Evolutionary conservation across 1,140 invertebrate species (phyloP), one percentile per base, ranked within the genome.

Genomic region (Anadara kagoshimensis): DNA sequence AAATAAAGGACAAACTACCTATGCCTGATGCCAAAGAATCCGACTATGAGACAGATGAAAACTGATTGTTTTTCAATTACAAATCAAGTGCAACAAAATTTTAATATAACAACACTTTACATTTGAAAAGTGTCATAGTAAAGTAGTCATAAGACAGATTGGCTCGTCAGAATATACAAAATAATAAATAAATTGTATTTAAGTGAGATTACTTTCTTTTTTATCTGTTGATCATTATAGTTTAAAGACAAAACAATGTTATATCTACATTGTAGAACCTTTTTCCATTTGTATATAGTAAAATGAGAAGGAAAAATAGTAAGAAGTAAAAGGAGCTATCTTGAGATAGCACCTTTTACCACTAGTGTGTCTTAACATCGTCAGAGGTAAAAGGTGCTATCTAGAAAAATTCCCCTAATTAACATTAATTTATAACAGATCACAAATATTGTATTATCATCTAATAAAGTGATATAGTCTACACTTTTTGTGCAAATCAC

Each of bases 41-140:
- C 49, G 45, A 61, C 51, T 36, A 44, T 41, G 58, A 61, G 5
- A 61, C 58, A 11, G 58, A 61, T 22, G 43, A 61, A 4, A 45
- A 61, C 36, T 61, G n/a, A 61, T 3, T 63, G 56, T 26, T 8
- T 26, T 26, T 2, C 56, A 58, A 41, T 41, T 41, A 14, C 36
- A 36, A 58, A 56, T 24, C 20, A 5, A 26, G 24, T 10, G 8
- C 24, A 26, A 4, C 29, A 4, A 56, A 11, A 26, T 3, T 22
- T 26, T 56, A 26, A 11, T 53, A 53, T 11, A 53, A 5, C 5
- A 53, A 11, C 8, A 12, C 29, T 7, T 26, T 10, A 56, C 4
- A 56, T 24, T 24, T 24, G 8, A 5, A 18, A 53, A 53, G 7
- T 56, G 5, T 24, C 16, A 56, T 24, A 26, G 54, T 24, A 18